Evolutionary conservation across 2,113 vertebrate genomes (phyloP), one percentile per base, ranked within the genome.

Genomic region (Catharus fuscescens): DNA sequence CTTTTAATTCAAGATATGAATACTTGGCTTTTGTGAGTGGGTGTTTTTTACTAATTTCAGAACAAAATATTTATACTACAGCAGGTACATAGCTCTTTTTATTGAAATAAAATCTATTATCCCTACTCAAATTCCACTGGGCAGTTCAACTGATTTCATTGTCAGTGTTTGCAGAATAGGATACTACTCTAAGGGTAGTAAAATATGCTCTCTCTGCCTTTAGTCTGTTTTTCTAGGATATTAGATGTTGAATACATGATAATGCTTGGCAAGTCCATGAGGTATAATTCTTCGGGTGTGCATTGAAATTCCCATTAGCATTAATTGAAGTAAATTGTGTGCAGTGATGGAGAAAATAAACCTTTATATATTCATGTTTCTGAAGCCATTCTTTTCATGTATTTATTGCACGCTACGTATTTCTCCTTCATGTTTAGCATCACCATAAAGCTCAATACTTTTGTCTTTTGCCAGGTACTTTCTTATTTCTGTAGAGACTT

Each of bases 301-400:
- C 34, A 47, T 54, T 3, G 5, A 61, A 86, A 90, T 95, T 57
- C 52, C 65, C 24, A 50, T 66, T 95, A 71, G 59, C 72, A 86
- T 40, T 95, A 95, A 95, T 86, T 95, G 81, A 67, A 96, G 50
- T 74, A 88, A 97, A 92, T 83, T 86, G n/a, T 66, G 69, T 92
- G 76, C n/a, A 88, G 2, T 72, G 80, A 45, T 60, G 34, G 45
- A 72, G 67, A 40, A 82, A 92, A 90, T 71, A 84, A 84, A 81
- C 32, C 42, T 88, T 88, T 77, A 54, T 80, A 16, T 86, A 31
- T 84, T 95, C 76, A 16, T 50, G 31, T 78, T 92, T 93, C 89
- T 89, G 52, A 94, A 91, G 79, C 31, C n/a, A 52, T 64, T 96
- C 79, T 62, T 28, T 57, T 83, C 38, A 14, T 85, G 77, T 62